phyloP scores from a whole-genome alignment of 2,797 vertebrate species.

The Discoglossus pictus region DNA sequence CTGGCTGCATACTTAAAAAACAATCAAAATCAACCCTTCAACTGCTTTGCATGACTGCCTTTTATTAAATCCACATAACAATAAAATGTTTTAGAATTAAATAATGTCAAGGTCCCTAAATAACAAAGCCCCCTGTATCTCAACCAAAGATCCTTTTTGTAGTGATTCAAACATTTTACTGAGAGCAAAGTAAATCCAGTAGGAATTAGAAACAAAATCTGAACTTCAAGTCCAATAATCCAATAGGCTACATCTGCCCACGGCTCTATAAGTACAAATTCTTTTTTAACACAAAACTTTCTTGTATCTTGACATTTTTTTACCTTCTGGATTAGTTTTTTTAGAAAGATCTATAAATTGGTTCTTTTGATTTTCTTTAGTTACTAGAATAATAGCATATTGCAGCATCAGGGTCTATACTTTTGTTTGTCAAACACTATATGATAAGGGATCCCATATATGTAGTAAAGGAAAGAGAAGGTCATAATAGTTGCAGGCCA shows the following conservation, averaged over 20 bases:
- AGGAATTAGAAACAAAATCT: constrained; percentile 7
- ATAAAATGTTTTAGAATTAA: background rate
- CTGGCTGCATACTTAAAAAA: too few species aligned
- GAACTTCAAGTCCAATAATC: constrained; percentile 3
- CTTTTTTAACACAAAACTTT: background rate
- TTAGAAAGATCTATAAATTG: too few species aligned
- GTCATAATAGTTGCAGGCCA: too few species aligned
- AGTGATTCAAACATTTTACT: constrained; percentile 17
- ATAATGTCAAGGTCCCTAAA: background rate
- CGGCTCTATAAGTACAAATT: constrained; percentile 4
- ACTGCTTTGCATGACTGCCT: too few species aligned
- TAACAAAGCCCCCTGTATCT: background rate
- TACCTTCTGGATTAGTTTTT: background rate
- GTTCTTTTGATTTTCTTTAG: too few species aligned
- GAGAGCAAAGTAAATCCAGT: constrained; percentile 2
- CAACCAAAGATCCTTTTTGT: background rate
- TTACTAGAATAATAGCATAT: too few species aligned
- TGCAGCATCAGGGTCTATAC: too few species aligned
- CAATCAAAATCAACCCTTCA: too few species aligned
- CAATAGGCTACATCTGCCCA: background rate
- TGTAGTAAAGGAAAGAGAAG: too few species aligned
- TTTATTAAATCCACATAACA: background rate
- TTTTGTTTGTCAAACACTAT: too few species aligned
- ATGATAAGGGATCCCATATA: too few species aligned
- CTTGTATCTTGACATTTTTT: background rate